Evolutionary conservation across 1,140 invertebrate species (phyloP), one percentile per base, ranked within the genome.

Genomic region (Drosophila gunungcola): DNA sequence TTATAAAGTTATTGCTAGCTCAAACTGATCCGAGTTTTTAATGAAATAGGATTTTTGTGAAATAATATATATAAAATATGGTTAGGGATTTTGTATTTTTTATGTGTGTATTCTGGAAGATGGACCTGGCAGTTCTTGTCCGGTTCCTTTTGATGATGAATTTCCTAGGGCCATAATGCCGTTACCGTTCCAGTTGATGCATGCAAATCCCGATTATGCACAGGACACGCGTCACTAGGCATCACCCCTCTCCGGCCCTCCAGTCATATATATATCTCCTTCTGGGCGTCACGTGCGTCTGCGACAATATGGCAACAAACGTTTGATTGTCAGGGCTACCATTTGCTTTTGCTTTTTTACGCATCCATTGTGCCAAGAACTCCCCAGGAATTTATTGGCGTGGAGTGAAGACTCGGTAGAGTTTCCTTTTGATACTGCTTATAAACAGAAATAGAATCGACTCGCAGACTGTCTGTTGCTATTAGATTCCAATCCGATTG

Each of bases 161-260:
- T 83, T 89, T 67, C 61, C 56, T 70, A 60, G 46, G 45, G 68
- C 65, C 51, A 64, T 65, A 73, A 73, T 86, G 52, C 67, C 63
- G 72, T 73, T 73, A 56, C 72, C 68, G 52, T 62, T 80, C 57
- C 60, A 72, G 65, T 89, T 79, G 83, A 83, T 86, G 82, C 82
- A 88, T 86, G 80, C 83, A 88, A 83, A 88, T 88, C 83, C 84
- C 56, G 83, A 89, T 89, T 88, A 80, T 89, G 60, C 56, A 77
- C 67, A 51, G 83, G 67, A 83, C 76, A 89, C 84, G 80, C 84
- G 76, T 88, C 83, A 83, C 73, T 62, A 60, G 62, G 42, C 79
- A 67, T 64, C 41, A 21, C 52, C 45, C 29, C 51, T 42, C 12
- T 9, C 36, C 46, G n/a, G 5, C 42, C 25, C 27, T 2, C 61